A percentile compares a stretch with the other conserved stretches of the same genome.
phyloP scores from a whole-genome alignment of 2,797 vertebrate species.

The Cryptoprocta ferox region DNA sequence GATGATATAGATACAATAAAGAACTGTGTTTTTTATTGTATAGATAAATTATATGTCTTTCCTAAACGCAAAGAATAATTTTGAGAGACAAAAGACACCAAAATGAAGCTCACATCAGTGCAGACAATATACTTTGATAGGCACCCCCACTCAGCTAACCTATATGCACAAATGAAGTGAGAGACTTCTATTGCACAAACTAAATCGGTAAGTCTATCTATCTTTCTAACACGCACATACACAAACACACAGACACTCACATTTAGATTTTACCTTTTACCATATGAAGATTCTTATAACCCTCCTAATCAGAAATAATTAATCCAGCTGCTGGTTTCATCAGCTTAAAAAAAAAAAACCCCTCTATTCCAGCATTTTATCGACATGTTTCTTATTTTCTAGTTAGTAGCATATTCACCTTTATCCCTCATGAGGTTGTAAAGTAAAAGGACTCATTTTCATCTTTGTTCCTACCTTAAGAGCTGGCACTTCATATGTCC shows the following conservation, averaged over 20 bases:
- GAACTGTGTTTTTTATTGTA: neutral
- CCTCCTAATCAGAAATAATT: neutral
- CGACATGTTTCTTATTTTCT: neutral
- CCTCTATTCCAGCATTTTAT: neutral
- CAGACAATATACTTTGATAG: neutral
- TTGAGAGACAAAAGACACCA: constrained; percentile 38
- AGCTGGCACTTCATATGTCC: neutral
- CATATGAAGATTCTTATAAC: neutral
- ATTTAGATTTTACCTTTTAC: neutral
- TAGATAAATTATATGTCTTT: constrained; percentile 46
- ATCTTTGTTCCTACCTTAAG: neutral
- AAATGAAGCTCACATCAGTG: neutral
- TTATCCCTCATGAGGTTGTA: neutral
- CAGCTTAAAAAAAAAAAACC: no score
- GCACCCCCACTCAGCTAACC: neutral
- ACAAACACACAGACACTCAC: neutral
- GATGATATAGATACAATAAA: constrained; percentile 40
- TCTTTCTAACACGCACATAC: fast-evolving
- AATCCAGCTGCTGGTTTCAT: neutral
- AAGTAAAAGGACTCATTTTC: neutral
- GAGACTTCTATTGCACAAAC: neutral
- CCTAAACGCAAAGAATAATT: constrained; percentile 29
- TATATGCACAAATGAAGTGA: neutral
- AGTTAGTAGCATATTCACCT: neutral
- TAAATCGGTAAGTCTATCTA: neutral